Evolutionary conservation across 2,888 invertebrate species (phyloP), one percentile per base, ranked within the genome.

Genomic region (Diplolepis rosae): DNA sequence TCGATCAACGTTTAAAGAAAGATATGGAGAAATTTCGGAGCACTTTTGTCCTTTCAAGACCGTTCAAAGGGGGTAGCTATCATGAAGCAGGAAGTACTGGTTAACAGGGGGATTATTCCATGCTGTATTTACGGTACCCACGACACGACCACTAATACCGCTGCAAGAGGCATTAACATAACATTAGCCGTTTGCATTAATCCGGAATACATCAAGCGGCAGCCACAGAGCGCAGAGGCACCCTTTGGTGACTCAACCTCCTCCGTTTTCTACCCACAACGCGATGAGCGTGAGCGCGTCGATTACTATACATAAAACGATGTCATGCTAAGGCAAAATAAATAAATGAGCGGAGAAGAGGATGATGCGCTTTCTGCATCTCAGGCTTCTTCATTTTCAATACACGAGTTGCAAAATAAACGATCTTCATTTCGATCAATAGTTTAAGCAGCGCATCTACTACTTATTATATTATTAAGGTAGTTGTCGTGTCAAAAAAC

Each of bases 111-210:
- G 78, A 80, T 81, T 80, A 80, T 75, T 75, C 80, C 68, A 65
- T 67, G 50, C 72, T 66, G 78, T 80, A 81, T 83, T 82, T 81
- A 81, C 76, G 76, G 68, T 73, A 77, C 73, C 56, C 71, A 65
- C 65, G 65, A 65, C 54, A 71, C 65, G 66, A 75, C 76, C 78
- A 65, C 79, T 79, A 77, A 78, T 81, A 76, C 80, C 71, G 68
- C 73, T 66, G 74, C 75, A 65, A 74, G 75, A 72, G 72, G 73
- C 77, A 84, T 84, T 84, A 83, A 79, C 82, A 83, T 83, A 82
- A 80, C 79, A 80, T 84, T 83, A 82, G 80, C 77, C 72, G 79
- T 82, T 83, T 80, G 80, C 79, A 80, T 82, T 83, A 83, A 83
- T 83, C 77, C 77, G 71, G 75, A 80, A 80, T 84, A 82, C 79